Percentiles rank a stretch among this genome's conserved stretches.
Evolutionary conservation across 2,888 invertebrate genomes (phyloP).

Genomic region (Conchocele bisecta): DNA sequence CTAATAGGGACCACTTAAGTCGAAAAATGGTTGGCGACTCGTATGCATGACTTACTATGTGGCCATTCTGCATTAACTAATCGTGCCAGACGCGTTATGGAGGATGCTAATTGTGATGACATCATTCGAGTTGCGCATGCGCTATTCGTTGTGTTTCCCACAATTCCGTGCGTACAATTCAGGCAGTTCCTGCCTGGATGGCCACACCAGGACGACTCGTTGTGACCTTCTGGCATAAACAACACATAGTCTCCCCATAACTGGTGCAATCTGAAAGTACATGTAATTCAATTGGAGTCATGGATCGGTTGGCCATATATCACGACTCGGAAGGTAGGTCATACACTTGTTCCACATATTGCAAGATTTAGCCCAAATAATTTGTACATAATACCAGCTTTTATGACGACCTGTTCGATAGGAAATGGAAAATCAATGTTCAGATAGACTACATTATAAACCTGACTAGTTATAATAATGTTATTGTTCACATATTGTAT

Average conservation of each 20-base stretch:
- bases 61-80: constrained; percentile 60
- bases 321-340: too few relatives aligned
- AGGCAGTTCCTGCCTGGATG: constrained; percentile 27
- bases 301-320: too few relatives aligned
- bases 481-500: too few relatives aligned
- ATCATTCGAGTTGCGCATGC: constrained; percentile 55
- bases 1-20: too few relatives aligned
- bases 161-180: constrained; percentile 30
- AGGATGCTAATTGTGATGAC: constrained; percentile 46
- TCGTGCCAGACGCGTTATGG: constrained; percentile 52
- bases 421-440: too few relatives aligned
- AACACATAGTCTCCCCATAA: constrained; percentile 7
- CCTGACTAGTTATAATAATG: too few relatives aligned
- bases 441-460: too few relatives aligned
- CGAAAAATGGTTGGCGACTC: too few relatives aligned
- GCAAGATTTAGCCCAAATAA: too few relatives aligned
- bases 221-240: background rate
- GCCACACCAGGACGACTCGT: constrained; percentile 51
- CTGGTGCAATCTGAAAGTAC: background rate
- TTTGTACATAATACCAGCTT: background rate
- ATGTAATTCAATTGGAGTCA: too few relatives aligned
- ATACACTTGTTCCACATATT: too few relatives aligned
- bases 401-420: background rate
- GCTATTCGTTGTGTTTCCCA: constrained; percentile 6
- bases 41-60: constrained; percentile 55